These are phyloP conservation scores for Corapipo altera DNA, from an alignment of 2,113 vertebrate genomes.

Conservation along the genomic window DNA sequence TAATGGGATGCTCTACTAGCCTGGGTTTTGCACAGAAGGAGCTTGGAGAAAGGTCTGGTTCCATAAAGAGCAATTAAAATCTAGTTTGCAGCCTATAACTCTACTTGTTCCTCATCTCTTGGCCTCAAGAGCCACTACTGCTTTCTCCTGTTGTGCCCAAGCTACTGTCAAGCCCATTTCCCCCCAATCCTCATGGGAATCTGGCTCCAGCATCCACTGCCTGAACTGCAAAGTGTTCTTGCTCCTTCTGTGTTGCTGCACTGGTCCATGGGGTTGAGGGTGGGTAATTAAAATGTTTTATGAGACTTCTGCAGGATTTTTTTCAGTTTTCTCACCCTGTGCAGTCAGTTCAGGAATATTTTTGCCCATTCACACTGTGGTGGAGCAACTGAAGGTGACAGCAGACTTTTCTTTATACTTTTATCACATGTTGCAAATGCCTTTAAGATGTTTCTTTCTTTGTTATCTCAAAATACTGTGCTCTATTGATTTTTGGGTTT, in stretches of 20 bases:
- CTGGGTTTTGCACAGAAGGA: neutral
- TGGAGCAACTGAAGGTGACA: constrained; percentile 40
- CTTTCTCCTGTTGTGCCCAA: neutral
- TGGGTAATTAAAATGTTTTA: neutral
- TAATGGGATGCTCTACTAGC: neutral
- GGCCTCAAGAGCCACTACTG: neutral
- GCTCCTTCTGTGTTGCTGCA: neutral
- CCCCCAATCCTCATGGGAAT: fast-evolving
- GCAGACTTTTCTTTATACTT: neutral
- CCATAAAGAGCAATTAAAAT: neutral
- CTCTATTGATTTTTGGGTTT: constrained; percentile 56
- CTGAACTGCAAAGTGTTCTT: neutral
- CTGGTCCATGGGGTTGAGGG: neutral
- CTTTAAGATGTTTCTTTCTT: constrained; percentile 35
- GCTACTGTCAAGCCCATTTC: neutral
- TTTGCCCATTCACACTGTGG: neutral
- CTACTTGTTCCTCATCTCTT: neutral
- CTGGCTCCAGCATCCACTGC: neutral
- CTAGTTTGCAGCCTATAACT: neutral
- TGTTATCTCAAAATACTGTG: constrained; percentile 27
- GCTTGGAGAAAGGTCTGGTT: too few relatives aligned
- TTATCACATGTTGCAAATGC: neutral
- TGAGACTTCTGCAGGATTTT: neutral
- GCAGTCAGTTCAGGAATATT: neutral
- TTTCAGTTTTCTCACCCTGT: neutral